Evolutionary conservation across 2,888 invertebrate species (phyloP).

Genomic region (Athetis lepigone): DNA sequence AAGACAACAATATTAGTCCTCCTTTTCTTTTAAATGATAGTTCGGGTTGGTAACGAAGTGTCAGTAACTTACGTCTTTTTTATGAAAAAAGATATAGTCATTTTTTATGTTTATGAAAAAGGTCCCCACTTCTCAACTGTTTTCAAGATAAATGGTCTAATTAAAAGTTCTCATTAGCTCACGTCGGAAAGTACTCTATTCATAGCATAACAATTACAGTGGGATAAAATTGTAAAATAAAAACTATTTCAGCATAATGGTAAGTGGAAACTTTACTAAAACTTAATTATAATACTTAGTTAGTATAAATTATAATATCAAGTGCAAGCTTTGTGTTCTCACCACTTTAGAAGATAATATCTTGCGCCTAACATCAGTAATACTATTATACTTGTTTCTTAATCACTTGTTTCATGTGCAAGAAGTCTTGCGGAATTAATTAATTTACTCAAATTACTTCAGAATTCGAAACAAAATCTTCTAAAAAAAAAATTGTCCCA

Average conservation of each 20-base stretch:
- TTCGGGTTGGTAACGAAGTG: too few species aligned
- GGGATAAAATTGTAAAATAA: constrained; percentile 6
- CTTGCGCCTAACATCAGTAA: too few species aligned
- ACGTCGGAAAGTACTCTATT: background rate
- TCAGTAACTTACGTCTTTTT: too few species aligned
- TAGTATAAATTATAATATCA: background rate
- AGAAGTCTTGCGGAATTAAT: too few species aligned
- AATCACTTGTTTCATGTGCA: too few species aligned
- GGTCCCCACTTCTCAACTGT: background rate
- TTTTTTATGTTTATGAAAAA: background rate
- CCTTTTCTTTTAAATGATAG: too few species aligned
- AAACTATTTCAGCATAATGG: constrained; percentile 26
- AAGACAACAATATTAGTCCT: too few species aligned
- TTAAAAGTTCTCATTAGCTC: background rate
- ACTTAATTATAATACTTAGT: background rate
- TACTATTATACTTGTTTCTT: too few species aligned
- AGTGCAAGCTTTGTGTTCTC: background rate
- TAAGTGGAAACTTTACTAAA: constrained; percentile 10
- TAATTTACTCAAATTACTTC: too few species aligned
- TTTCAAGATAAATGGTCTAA: background rate
- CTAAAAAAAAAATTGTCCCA: too few species aligned
- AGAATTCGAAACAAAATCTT: too few species aligned
- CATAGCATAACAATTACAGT: background rate
- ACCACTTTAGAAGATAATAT: background rate
- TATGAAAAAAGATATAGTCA: constrained; percentile 14